Evolutionary conservation across 23 tunicate species (phyloP).

Genomic region (Phallusia fumigata): DNA sequence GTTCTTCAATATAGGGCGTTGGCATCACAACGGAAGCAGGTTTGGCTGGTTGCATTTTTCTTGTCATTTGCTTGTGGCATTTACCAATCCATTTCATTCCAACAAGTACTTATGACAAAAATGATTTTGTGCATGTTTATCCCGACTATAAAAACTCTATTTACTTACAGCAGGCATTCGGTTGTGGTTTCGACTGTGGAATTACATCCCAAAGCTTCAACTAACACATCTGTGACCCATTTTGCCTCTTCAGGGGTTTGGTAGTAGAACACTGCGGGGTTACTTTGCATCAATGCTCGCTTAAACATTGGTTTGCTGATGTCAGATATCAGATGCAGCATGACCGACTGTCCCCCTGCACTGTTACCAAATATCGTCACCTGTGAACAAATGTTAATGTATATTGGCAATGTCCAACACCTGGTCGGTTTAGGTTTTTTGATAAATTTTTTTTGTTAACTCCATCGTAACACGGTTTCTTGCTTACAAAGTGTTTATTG

Average conservation of each 20-base stretch:
- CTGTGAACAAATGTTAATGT: slow-evolving; percentile 8
- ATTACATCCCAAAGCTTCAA: slow-evolving; percentile 21
- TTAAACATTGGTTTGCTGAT: slow-evolving; percentile 42
- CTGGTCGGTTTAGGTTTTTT: not conserved
- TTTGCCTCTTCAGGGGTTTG: slow-evolving; percentile 30
- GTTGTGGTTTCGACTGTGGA: not conserved
- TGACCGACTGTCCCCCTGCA: slow-evolving; percentile 68
- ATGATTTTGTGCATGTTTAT: too few relatives aligned
- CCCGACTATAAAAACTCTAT: too few relatives aligned
- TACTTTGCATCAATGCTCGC: slow-evolving; percentile 58
- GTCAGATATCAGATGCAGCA: slow-evolving; percentile 51
- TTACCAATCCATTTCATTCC: too few relatives aligned
- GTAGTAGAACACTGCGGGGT: slow-evolving; percentile 53
- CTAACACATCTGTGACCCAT: slow-evolving; percentile 23
- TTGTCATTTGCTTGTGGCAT: too few relatives aligned
- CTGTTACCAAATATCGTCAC: slow-evolving; percentile 77
- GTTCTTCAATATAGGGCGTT: too few relatives aligned
- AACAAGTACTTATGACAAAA: too few relatives aligned
- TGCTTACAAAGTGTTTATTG: too few relatives aligned
- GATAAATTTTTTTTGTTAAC: not conserved
- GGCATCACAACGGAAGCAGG: too few relatives aligned
- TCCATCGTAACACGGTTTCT: too few relatives aligned
- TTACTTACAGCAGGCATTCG: slow-evolving; percentile 52
- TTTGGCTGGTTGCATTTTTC: too few relatives aligned
- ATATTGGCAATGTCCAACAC: too few relatives aligned